Evolutionary conservation across 2,797 vertebrate genomes (phyloP).

Genomic region (Mallotus villosus): DNA sequence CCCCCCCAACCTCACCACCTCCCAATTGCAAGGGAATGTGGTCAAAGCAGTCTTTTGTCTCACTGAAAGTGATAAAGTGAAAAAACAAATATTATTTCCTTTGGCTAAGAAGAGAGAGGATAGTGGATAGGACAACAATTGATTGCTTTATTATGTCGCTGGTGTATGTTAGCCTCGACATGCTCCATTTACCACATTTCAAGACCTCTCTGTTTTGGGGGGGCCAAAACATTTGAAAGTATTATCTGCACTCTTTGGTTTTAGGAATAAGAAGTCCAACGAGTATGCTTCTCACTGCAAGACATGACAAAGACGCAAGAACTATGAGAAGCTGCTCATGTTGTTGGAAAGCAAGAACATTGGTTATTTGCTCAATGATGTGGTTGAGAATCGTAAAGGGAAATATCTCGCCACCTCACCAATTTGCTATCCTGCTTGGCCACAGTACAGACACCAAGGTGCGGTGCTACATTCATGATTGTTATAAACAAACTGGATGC

Average conservation of each 20-base stretch:
- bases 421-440: constrained; percentile 11
- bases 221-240: too few species aligned
- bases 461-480: constrained; percentile 13
- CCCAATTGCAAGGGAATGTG: constrained; percentile 51
- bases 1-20: constrained; percentile 31
- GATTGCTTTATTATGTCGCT: background rate
- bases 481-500: too few species aligned
- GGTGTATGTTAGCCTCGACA: too few species aligned
- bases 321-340: background rate
- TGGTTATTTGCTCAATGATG: constrained; percentile 35
- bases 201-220: too few species aligned
- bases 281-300: too few species aligned
- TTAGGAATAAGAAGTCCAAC: too few species aligned
- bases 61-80: constrained; percentile 21
- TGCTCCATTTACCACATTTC: too few species aligned
- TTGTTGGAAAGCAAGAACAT: constrained; percentile 14
- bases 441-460: constrained; percentile 27
- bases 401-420: constrained; percentile 32
- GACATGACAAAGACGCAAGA: background rate
- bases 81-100: background rate
- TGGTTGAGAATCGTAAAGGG: constrained; percentile 38
- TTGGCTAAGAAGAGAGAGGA: background rate
- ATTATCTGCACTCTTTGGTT: too few species aligned
- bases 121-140: background rate
- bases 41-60: constrained; percentile 58